Conservation (phyloP, 2,113 vertebrate species). For the Tricholaema leucomelas region DNA sequence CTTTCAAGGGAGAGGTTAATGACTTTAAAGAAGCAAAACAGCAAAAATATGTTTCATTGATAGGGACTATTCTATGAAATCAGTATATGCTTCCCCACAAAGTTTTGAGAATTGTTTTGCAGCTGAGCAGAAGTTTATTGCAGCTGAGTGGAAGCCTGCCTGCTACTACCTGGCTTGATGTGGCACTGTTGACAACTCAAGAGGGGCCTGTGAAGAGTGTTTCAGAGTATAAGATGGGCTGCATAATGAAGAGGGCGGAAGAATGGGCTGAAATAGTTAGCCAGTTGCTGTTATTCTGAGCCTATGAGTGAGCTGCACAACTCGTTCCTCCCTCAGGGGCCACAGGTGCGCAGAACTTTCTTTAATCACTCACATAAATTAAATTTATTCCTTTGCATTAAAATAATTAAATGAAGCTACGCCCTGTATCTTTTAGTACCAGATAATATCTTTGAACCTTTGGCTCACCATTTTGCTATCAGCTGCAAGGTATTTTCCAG, state of each 20-base stretch:
- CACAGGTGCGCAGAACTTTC: slow-evolving; percentile 78
- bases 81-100: neutral
- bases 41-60: neutral
- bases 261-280: slow-evolving; percentile 51
- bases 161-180: neutral
- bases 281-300: slow-evolving; percentile 59
- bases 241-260: slow-evolving; percentile 11
- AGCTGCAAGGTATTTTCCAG: slow-evolving; percentile 78
- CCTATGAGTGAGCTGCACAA: slow-evolving; percentile 62
- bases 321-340: slow-evolving; percentile 74
- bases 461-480: slow-evolving; percentile 74
- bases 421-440: slow-evolving; percentile 72
- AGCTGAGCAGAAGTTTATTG: neutral
- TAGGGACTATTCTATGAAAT: neutral
- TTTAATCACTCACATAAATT: slow-evolving; percentile 82
- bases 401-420: slow-evolving; percentile 78
- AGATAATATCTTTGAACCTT: slow-evolving; percentile 78
- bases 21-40: neutral
- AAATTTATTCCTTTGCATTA: slow-evolving; percentile 77
- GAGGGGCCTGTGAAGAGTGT: neutral
- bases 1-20: neutral
- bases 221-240: neutral
- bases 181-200: neutral
- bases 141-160: neutral
- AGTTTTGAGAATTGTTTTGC: neutral